Percentiles rank a stretch among this genome's conserved stretches.
Conservation (phyloP, 2,113 vertebrate species). For the Vombatus ursinus region DNA sequence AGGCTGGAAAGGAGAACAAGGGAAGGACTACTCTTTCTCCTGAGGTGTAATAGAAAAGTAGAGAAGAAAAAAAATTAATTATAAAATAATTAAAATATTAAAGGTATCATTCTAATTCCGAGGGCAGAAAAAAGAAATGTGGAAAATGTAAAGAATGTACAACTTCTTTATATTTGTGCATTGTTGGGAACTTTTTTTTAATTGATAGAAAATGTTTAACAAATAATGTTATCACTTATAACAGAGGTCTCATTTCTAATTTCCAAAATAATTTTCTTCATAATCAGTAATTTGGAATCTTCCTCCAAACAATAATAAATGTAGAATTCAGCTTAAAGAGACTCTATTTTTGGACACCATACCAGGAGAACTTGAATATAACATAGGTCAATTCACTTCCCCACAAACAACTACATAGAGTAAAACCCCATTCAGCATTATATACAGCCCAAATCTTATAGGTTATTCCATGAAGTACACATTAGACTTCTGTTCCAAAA, state of each 20-base stretch:
- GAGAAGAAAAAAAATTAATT: not conserved
- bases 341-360: not conserved
- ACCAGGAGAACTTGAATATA: not conserved
- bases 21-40: not conserved
- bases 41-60: not conserved
- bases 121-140: not conserved
- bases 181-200: not conserved
- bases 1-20: not conserved
- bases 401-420: conserved; percentile 10
- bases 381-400: not conserved
- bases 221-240: not conserved
- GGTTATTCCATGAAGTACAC: not conserved
- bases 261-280: not conserved
- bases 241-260: not conserved
- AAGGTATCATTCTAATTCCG: not conserved
- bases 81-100: conserved; percentile 37
- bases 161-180: not conserved
- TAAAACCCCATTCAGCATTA: conserved; percentile 13
- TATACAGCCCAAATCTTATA: conserved; percentile 1
- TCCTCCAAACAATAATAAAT: not conserved
- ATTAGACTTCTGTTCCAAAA: not conserved
- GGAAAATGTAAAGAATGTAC: not conserved
- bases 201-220: not conserved
- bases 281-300: not conserved
- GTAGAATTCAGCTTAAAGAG: not conserved